These are phyloP conservation scores for Pangasius krempfi DNA, from an alignment of 2,797 vertebrate genomes.

Conservation along the genomic window DNA sequence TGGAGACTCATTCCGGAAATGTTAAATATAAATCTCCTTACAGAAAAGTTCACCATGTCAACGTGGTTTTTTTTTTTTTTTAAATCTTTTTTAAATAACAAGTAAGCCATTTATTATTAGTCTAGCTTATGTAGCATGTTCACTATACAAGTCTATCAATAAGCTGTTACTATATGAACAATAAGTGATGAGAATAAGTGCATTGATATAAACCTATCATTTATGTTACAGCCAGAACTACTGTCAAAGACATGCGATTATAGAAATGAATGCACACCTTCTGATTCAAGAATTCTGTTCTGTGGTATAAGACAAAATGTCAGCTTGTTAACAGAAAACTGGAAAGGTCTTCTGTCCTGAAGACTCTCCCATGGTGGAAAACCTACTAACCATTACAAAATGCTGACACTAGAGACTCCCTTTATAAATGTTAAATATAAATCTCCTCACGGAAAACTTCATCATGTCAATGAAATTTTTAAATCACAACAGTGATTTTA, in stretches of 20 bases:
- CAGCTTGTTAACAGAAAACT: too few relatives aligned
- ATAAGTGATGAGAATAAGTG: neutral
- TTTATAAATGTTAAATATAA: neutral
- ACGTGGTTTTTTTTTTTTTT: too few relatives aligned
- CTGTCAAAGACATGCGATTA: too few relatives aligned
- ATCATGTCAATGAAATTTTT: neutral
- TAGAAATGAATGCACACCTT: too few relatives aligned
- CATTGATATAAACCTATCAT: neutral
- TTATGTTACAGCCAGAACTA: neutral
- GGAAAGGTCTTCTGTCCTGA: too few relatives aligned
- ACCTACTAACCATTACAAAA: too few relatives aligned
- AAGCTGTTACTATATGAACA: neutral
- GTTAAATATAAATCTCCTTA: neutral
- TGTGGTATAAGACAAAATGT: too few relatives aligned
- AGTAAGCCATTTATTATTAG: neutral
- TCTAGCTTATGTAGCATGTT: neutral
- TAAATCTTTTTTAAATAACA: neutral
- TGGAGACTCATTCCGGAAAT: neutral
- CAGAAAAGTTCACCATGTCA: neutral
- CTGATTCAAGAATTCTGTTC: too few relatives aligned
- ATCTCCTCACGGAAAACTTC: neutral
- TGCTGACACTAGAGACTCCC: too few relatives aligned
- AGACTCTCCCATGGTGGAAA: too few relatives aligned
- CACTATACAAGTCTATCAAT: neutral
- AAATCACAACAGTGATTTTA: neutral